Conservation (phyloP, 2,113 vertebrate species). For the Pardalotus punctatus region DNA sequence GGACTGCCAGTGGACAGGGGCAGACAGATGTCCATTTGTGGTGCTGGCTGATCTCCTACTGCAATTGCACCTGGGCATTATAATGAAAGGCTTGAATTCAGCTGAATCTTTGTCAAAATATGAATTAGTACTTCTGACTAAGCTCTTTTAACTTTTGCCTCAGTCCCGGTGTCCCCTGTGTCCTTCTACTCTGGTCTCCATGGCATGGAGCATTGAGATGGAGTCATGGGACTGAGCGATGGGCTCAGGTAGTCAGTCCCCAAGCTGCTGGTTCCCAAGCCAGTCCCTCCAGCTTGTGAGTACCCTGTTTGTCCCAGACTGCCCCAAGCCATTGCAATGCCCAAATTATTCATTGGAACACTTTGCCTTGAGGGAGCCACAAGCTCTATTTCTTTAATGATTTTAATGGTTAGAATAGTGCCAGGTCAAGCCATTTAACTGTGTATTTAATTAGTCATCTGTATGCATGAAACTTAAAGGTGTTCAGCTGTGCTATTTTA, state of each 20-base stretch:
- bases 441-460: slow-evolving; percentile 80
- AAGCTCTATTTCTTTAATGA: slow-evolving; percentile 72
- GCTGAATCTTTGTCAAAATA: slow-evolving; percentile 35
- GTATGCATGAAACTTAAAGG: slow-evolving; percentile 78
- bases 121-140: slow-evolving; percentile 1
- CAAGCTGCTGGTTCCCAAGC: background rate
- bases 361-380: slow-evolving; percentile 64
- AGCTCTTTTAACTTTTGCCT: background rate
- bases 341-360: slow-evolving; percentile 55
- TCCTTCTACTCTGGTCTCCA: background rate
- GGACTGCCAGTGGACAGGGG: accelerated
- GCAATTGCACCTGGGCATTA: background rate
- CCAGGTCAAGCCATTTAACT: slow-evolving; percentile 76
- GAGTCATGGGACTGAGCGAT: background rate
- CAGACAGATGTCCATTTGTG: background rate
- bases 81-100: background rate
- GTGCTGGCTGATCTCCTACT: background rate
- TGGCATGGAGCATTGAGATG: background rate
- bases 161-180: background rate
- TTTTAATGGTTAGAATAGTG: slow-evolving; percentile 71
- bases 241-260: background rate
- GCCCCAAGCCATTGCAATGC: background rate
- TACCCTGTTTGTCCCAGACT: background rate
- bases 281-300: background rate
- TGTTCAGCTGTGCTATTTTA: slow-evolving; percentile 78